Base-by-base conservation (phyloP, 2,888 invertebrate species). In the Serrognathus titanus region DNA sequence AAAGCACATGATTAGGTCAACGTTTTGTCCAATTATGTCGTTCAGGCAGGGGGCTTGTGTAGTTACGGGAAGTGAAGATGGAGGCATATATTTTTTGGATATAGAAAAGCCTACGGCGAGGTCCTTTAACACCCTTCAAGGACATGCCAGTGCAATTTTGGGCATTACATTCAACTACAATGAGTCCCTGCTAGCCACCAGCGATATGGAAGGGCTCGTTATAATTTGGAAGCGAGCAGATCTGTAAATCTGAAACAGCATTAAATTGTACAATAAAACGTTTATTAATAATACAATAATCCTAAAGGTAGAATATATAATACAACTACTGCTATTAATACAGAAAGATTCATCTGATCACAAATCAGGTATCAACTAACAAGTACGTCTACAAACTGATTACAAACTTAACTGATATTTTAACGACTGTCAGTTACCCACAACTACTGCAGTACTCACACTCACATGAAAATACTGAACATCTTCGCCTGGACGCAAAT, bases 161-260 rank as follows among this genome's bases (percentile, higher is more conserved):
- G 90, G 92, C 51, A 88, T 93, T 31, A 87, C 88, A 66, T 93
- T 94, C 77, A 93, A 92, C 78, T 91, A 91, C 78, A 91, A 93
- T 76, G 93, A 94, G 80, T 89, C 90, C 70, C 80, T 92, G 63
- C 79, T 94, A 60, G 93, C 93, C 39, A 90, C 91, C 35, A 90
- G 90, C 73, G 94, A 94, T 81, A 81, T 87, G 51, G 85, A 89
- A 64, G 93, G 90, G 0, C 83, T 89, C 58, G 86, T 90, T 63
- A 90, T 90, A 70, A 83, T 90, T 56, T 90, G 90, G 90, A 82
- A 85, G 54, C 77, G 85, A 55, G 75, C 66, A 8, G 56, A 58
- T 55, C 38, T 58, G 20, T 58, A 58, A 43, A 43, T 13, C 10
- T 16, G 16, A 16, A 16, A 50, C 48, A 58, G 8, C 16, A 40